Conservation (phyloP, 2,888 invertebrate species). For the Folsomia candida region DNA sequence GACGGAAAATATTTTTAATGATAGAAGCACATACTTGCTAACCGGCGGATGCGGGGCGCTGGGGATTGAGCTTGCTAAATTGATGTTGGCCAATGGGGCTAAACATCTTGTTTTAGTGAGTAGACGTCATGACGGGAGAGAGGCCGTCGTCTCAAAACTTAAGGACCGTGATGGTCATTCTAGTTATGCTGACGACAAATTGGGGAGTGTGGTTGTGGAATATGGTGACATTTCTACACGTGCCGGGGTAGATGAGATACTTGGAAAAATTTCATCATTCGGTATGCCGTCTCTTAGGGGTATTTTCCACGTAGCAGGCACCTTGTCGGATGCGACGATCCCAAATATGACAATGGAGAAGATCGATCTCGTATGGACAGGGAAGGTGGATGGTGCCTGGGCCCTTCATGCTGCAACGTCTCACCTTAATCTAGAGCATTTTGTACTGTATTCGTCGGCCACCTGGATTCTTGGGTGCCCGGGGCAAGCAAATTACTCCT, state of each 20-base stretch:
- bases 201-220: too few species aligned
- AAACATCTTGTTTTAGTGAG: conserved; percentile 4
- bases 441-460: background rate
- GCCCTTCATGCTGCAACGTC: conserved; percentile 6
- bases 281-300: conserved; percentile 7
- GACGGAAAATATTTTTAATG: conserved; percentile 17
- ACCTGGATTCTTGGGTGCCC: conserved; percentile 6
- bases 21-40: conserved; percentile 20
- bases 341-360: conserved; percentile 15
- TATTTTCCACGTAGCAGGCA: conserved; percentile 25
- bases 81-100: conserved; percentile 20
- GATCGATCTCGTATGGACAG: conserved; percentile 4
- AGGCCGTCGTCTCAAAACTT: too few species aligned
- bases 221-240: too few species aligned
- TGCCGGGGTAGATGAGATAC: too few species aligned
- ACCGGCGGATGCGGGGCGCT: conserved; percentile 29
- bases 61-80: conserved; percentile 22
- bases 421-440: background rate
- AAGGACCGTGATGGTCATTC: too few species aligned
- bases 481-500: conserved; percentile 17
- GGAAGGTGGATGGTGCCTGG: conserved; percentile 21
- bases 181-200: background rate
- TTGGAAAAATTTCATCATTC: too few species aligned
- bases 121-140: background rate
- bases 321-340: conserved; percentile 9